Evolutionary conservation across 2,797 vertebrate genomes (phyloP), one percentile per base, ranked within the genome.

Genomic region (Rhabdomys pumilio): DNA sequence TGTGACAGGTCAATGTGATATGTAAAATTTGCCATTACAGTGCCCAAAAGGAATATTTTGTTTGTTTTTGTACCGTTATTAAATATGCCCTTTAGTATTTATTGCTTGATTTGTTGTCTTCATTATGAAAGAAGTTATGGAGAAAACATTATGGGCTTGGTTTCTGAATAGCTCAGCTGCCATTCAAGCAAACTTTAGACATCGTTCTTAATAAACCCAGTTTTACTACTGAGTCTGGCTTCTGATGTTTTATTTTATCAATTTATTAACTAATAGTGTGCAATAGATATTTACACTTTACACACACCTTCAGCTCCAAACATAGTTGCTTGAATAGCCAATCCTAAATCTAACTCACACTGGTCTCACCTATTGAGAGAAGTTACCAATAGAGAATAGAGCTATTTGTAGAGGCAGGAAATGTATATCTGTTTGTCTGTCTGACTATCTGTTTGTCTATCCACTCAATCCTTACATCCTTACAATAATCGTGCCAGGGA

Each of bases 81-180:
- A 96, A 97, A 97, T 97, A 97, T 96, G 97, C 82, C 75, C 15
- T 95, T 97, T 94, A 90, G 13, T 73, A 76, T 93, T 87, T 12
- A 1, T 87, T 93, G 50, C 85, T 93, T 86, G 82, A 72, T 24
- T 79, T 90, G 75, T 57, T 86, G 75, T 95, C 93, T 95, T 96
- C 94, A 87, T 17, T 57, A n/a, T 83, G 75, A 97, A 87, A 92
- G 47, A 89, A 80, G 53, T 63, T 94, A 85, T 80, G 11, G 38
- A n/a, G 77, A 93, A 96, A 91, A 90, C 69, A 69, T 77, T n/a
- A 91, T 59, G 41, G 50, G 41, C 69, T 65, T 96, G 84, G 44
- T 96, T 96, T 96, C 47, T 75, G 63, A 65, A 92, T 1, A 93
- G 17, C 31, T 63, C 31, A 67, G 83, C 61, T 4, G 61, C 80